phyloP scores from a whole-genome alignment of 2,113 vertebrate species.

The Rhizomys pruinosus region DNA sequence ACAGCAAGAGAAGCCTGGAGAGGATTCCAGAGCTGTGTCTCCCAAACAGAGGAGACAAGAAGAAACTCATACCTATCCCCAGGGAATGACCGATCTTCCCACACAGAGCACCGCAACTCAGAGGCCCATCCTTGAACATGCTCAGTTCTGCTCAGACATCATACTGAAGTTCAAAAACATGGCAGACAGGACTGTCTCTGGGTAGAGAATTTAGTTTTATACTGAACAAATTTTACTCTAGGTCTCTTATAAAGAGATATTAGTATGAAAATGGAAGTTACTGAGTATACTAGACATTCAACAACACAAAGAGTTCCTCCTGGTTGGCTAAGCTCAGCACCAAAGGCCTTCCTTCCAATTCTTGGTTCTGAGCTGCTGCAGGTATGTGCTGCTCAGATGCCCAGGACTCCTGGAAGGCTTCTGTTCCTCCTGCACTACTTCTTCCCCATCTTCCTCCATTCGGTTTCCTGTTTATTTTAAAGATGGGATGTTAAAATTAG shows the following conservation, averaged over 20 bases:
- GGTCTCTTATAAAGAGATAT: not conserved
- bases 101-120: too few species aligned
- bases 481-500: not conserved
- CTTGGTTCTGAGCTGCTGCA: not conserved
- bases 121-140: too few species aligned
- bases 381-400: not conserved
- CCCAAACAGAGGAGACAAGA: too few species aligned
- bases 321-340: rapidly evolving
- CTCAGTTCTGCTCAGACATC: too few species aligned
- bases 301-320: not conserved
- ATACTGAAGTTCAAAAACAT: not conserved
- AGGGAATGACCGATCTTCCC: too few species aligned
- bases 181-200: too few species aligned
- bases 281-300: not conserved
- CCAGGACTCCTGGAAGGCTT: not conserved
- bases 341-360: not conserved
- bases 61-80: too few species aligned
- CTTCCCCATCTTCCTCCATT: not conserved
- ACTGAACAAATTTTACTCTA: not conserved
- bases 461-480: not conserved
- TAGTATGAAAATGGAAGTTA: not conserved
- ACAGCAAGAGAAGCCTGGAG: not conserved
- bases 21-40: not conserved
- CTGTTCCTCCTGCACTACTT: not conserved
- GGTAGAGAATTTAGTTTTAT: too few species aligned